Conservation (phyloP, 1,140 invertebrate species). For the Drepana arcuata region DNA sequence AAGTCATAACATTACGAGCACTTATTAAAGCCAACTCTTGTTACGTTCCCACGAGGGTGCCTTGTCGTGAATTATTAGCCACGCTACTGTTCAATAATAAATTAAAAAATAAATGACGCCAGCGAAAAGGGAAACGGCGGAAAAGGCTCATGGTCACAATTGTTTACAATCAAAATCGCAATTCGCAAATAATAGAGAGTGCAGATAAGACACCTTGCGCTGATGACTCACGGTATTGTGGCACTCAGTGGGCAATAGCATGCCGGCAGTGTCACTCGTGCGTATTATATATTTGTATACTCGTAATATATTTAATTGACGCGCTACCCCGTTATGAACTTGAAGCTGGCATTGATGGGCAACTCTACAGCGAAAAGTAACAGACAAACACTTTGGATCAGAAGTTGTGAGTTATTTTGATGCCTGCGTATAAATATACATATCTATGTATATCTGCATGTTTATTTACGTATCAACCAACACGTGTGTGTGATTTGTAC, state of each 20-base stretch:
- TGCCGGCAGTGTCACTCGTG: conserved; percentile 31
- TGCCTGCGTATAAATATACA: conserved; percentile 16
- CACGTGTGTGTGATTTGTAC: conserved; percentile 48
- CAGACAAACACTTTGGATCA: conserved; percentile 32
- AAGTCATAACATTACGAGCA: too few species aligned
- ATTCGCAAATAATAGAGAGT: conserved; percentile 26
- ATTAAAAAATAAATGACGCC: neutral
- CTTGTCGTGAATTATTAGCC: too few species aligned
- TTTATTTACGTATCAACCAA: conserved; percentile 41
- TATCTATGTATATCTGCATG: conserved; percentile 16
- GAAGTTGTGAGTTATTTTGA: conserved; percentile 43
- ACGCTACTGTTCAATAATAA: neutral
- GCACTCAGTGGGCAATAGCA: conserved; percentile 49
- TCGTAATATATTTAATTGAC: conserved; percentile 22
- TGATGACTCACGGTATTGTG: conserved; percentile 42
- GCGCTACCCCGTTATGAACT: conserved; percentile 39
- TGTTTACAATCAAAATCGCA: conserved; percentile 21
- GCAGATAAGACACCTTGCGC: conserved; percentile 58
- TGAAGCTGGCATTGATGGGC: conserved; percentile 36
- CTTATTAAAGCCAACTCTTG: too few species aligned
- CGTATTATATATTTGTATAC: conserved; percentile 14
- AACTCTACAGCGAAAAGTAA: conserved; percentile 44
- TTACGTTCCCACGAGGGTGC: too few species aligned
- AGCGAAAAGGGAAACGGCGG: conserved; percentile 11
- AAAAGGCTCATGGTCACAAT: conserved; percentile 11